Conservation (phyloP, 2,113 vertebrate genomes). For the Salvelinus namaycush region DNA sequence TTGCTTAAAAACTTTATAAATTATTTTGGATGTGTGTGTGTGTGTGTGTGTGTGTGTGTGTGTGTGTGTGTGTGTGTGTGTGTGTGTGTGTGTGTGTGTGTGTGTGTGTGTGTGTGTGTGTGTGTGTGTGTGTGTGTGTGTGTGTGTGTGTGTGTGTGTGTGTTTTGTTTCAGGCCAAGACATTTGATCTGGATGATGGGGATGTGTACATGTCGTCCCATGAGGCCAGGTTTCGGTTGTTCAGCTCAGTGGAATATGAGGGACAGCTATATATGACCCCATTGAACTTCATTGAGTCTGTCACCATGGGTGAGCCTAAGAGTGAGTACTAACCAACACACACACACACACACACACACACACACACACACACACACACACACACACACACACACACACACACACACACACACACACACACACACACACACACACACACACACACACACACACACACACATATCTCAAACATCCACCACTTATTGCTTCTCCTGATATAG, state of each 20-base stretch:
- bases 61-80: no score
- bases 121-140: not conserved
- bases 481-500: no score
- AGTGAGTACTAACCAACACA: conserved; percentile 70
- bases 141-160: conserved; percentile 6
- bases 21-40: conserved; percentile 15
- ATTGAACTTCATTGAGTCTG: conserved; percentile 89
- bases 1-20: not conserved
- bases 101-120: conserved; percentile 21
- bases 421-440: no score
- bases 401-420: no score
- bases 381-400: no score
- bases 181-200: conserved; percentile 77
- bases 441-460: not conserved
- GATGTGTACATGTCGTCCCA: conserved; percentile 85
- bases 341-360: conserved; percentile 23
- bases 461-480: not conserved
- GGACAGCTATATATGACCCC: conserved; percentile 91
- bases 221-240: conserved; percentile 86
- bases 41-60: conserved; percentile 23
- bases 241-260: conserved; percentile 83
- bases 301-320: conserved; percentile 86
- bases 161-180: conserved; percentile 67
- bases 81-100: no score
- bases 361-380: no score